Conservation (phyloP, 1,140 invertebrate species). For the Idris sp. region DNA sequence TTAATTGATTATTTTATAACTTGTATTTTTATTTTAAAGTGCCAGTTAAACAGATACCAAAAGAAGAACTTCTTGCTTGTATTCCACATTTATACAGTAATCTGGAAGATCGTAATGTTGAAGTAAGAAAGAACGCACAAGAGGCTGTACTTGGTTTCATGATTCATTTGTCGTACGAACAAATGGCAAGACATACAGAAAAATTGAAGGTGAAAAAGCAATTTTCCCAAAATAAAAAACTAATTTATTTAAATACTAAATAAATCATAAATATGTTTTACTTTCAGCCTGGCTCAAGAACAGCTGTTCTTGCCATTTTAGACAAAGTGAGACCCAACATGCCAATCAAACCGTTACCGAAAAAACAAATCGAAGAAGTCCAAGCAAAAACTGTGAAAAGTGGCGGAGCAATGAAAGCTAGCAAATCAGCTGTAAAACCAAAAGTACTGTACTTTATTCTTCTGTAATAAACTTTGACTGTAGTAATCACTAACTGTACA, state of each 20-base stretch:
- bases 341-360: constrained; percentile 88
- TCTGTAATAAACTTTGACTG: no score
- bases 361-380: constrained; percentile 78
- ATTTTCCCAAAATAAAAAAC: no score
- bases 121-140: constrained; percentile 92
- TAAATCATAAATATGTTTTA: constrained; percentile 20
- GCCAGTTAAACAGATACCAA: constrained; percentile 84
- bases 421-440: constrained; percentile 75
- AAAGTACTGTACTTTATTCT: constrained; percentile 54
- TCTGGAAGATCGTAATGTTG: constrained; percentile 93
- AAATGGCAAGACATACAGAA: constrained; percentile 87
- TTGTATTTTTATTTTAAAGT: constrained; percentile 72
- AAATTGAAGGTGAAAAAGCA: constrained; percentile 89
- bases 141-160: constrained; percentile 94
- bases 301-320: constrained; percentile 86
- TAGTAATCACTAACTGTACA: not conserved
- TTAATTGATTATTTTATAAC: constrained; percentile 12
- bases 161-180: constrained; percentile 93
- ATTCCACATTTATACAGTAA: constrained; percentile 89
- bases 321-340: constrained; percentile 92
- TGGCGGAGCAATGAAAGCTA: constrained; percentile 77
- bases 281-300: constrained; percentile 88
- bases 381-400: constrained; percentile 79
- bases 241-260: not conserved
- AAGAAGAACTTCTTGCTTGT: constrained; percentile 89